phyloP scores from a whole-genome alignment of 2,797 vertebrate species.

The Rhinoraja longicauda region DNA sequence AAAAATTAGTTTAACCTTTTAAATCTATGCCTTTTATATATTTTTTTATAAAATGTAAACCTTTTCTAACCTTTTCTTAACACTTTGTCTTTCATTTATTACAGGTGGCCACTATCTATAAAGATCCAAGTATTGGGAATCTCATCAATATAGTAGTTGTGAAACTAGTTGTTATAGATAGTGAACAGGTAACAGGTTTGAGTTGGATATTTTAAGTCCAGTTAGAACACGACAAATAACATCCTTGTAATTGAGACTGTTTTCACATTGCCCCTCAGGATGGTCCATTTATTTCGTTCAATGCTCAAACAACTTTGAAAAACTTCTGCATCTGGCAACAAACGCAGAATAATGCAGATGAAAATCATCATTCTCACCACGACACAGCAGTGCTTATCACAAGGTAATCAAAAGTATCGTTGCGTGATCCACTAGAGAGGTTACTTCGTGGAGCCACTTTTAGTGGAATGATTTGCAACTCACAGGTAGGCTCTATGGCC shows the following conservation, averaged over 20 bases:
- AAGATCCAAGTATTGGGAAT: constrained; percentile 97
- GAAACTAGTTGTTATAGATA: constrained; percentile 90
- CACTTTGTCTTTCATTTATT: constrained; percentile 41
- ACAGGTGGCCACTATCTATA: constrained; percentile 98
- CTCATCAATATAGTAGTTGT: constrained; percentile 96
- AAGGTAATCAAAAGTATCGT: constrained; percentile 60
- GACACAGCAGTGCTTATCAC: constrained; percentile 95
- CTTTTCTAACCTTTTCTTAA: background rate
- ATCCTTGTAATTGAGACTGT: background rate
- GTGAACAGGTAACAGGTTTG: constrained; percentile 73
- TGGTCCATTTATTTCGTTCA: constrained; percentile 86
- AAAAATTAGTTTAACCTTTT: background rate
- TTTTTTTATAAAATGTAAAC: too few relatives aligned
- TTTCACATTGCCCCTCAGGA: constrained; percentile 62
- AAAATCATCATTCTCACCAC: constrained; percentile 78
- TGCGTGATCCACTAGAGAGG: background rate
- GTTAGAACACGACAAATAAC: background rate
- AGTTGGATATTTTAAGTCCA: constrained; percentile 41
- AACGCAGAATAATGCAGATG: constrained; percentile 77
- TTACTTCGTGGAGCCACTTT: background rate
- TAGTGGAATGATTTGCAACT: background rate
- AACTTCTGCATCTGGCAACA: constrained; percentile 99
- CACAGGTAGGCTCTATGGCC: too few relatives aligned
- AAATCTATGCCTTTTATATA: too few relatives aligned
- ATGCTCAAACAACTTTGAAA: constrained; percentile 94